These are phyloP conservation scores for Pachliopta kotzebuea DNA, from an alignment of 2,888 invertebrate species.

Conservation along the genomic window DNA sequence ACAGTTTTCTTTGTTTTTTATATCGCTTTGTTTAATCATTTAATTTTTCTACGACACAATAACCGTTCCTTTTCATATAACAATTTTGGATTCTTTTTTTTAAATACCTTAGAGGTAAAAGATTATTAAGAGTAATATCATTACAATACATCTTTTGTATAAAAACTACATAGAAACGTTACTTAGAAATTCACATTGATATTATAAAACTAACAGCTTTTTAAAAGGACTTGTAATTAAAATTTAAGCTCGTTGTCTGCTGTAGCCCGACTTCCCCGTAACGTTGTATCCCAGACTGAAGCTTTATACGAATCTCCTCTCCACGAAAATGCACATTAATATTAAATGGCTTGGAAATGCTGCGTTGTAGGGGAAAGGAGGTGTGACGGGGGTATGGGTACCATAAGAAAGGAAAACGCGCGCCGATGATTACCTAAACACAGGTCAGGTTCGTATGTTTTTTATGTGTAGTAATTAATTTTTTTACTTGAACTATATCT, in stretches of 20 bases:
- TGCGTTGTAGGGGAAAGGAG: slow-evolving; percentile 59
- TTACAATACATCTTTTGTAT: not conserved
- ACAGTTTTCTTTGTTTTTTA: not conserved
- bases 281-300: slow-evolving; percentile 72
- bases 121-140: too few relatives aligned
- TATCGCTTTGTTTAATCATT: too few relatives aligned
- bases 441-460: not conserved
- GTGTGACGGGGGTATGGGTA: slow-evolving; percentile 44
- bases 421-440: slow-evolving; percentile 9
- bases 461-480: not conserved
- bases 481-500: not conserved
- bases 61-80: not conserved
- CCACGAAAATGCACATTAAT: slow-evolving; percentile 82
- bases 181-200: slow-evolving; percentile 35
- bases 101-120: too few relatives aligned
- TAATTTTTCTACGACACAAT: not conserved
- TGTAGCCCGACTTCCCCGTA: slow-evolving; percentile 58
- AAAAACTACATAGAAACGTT: slow-evolving; percentile 2
- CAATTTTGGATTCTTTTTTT: too few relatives aligned
- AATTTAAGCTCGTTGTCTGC: slow-evolving; percentile 68
- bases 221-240: slow-evolving; percentile 51
- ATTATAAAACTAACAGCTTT: slow-evolving; percentile 45
- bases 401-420: slow-evolving; percentile 60
- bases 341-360: slow-evolving; percentile 82
- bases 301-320: slow-evolving; percentile 77